Base-by-base conservation (phyloP, 2,113 vertebrate genomes). In the Pogona vitticeps region DNA sequence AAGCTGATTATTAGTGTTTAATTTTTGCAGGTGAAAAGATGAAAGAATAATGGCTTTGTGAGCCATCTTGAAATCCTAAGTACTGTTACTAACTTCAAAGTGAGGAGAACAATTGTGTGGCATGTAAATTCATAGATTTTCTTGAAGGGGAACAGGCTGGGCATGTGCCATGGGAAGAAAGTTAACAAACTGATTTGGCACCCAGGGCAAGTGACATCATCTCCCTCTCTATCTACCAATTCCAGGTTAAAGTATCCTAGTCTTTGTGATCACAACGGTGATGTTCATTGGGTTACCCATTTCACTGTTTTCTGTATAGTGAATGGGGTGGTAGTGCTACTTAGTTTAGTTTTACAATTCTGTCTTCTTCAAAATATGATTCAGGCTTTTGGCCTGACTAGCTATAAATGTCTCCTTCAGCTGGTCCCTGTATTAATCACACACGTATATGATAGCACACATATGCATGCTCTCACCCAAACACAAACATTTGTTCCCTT, bases 401-500 rank as follows among this genome's bases (percentile, higher is more conserved):
- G 83, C 90, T 95, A 94, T 93, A 94, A 95, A 93, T 91, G 90
- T 91, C 91, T 93, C 86, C 13, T 88, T 86, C 83, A 31, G 86
- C 85, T 80, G 83, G 89, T 52, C 81, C 86, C 88, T 76, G 38
- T 87, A 90, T 83, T 91, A 91, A 91, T 78, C 84, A 72, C 67
- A 72, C 21, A 90, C 46, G 52, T 52, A n/a, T 40, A 76, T 13
- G 14, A 61, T 65, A 80, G 67, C 36, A 28, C 92, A 88, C 88
- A 88, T 31, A 61, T 75, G 31, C 72, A n/a, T 0, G 2, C 86
- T 72, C 85, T 31, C 36, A 31, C 6, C 42, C 7, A 56, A 28
- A 12, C 67, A 79, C 61, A 76, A 26, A 65, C 23, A 10, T 40
- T 88, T 88, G 59, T 56, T 76, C 71, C 7, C 0, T 0, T 67